Evolutionary conservation across 2,888 invertebrate species (phyloP), one percentile per base, ranked within the genome.

Genomic region (Colostygia pectinataria): DNA sequence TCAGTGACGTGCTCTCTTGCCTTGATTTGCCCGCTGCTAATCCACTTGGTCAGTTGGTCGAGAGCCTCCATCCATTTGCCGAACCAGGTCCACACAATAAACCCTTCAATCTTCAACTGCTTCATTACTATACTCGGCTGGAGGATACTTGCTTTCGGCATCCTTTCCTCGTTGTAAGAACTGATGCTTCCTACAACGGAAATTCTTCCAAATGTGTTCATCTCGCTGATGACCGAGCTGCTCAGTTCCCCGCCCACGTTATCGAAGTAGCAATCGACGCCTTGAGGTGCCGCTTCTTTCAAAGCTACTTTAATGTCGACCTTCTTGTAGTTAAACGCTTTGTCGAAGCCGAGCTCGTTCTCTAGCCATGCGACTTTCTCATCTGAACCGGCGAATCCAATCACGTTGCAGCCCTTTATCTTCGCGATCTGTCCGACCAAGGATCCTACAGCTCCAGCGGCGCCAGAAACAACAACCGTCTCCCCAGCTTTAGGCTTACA

Each of bases 371-470:
- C 76, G 25, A 93, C 93, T 79, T 96, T 96, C 4, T 92, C 92
- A 49, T 95, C 93, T 0, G 92, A 90, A 3, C 95, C 95, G 7
- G 94, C 92, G 63, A 94, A 93, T 0, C 95, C 95, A 57, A 95
- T 93, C 0, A 95, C 80, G 55, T 50, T 73, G 57, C 77, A 80
- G 60, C 92, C 93, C 79, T 93, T 93, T 15, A 94, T 91, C 76
- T 94, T 95, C 0, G 93, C 95, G 39, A 96, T 93, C 78, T 95
- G 95, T 1, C 95, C 95, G 0, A 94, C 95, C 7, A 93, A 69
- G 43, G 92, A 93, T 1, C 95, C 95, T 0, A 95, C 94, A 1
- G 95, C 95, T 1, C 95, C 95, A 0, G 94, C 95, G 1, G 95
- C 95, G 0, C 93, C 92, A 2, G 92, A 92, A 1, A 95, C 92